Percentiles rank a stretch among this genome's conserved stretches.
phyloP scores from a whole-genome alignment of 1,140 invertebrate species.

The Cardiocondyla obscurior region DNA sequence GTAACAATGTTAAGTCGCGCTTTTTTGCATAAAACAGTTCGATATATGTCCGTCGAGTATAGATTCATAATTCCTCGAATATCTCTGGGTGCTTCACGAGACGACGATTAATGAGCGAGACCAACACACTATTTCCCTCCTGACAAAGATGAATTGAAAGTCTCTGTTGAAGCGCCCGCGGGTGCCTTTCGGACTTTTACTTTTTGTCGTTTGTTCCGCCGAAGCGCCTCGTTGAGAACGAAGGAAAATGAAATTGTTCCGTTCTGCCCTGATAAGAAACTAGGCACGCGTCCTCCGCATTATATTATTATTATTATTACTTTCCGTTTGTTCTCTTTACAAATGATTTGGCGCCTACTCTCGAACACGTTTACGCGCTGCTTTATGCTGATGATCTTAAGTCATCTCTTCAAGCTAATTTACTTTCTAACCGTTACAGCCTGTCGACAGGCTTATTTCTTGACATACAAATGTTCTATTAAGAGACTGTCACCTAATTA shows the following conservation, averaged over 20 bases:
- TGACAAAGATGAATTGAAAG: slow-evolving; percentile 52
- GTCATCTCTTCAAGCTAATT: neutral
- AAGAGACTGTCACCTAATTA: neutral
- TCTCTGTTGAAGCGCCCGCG: slow-evolving; percentile 7
- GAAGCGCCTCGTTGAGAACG: neutral
- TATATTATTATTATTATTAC: slow-evolving; percentile 1
- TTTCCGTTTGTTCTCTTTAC: neutral
- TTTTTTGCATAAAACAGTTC: neutral
- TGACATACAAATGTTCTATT: neutral
- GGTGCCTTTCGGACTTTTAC: slow-evolving; percentile 46
- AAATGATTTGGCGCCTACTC: neutral
- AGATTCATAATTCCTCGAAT: neutral
- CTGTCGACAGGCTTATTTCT: neutral
- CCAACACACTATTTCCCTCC: slow-evolving; percentile 7
- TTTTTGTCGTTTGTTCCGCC: slow-evolving; percentile 51
- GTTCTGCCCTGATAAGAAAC: slow-evolving; percentile 52
- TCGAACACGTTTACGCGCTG: neutral
- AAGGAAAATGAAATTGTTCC: slow-evolving; percentile 3
- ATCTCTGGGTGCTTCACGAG: neutral
- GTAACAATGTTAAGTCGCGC: neutral
- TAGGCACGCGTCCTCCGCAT: neutral
- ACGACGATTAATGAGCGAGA: slow-evolving; percentile 46
- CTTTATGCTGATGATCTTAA: neutral
- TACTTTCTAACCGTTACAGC: slow-evolving; percentile 1
- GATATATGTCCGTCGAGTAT: neutral